Evolutionary conservation across 64 coral and sea anemone genomes (phyloP).

Genomic region (Dendrophyllia cribrosa): DNA sequence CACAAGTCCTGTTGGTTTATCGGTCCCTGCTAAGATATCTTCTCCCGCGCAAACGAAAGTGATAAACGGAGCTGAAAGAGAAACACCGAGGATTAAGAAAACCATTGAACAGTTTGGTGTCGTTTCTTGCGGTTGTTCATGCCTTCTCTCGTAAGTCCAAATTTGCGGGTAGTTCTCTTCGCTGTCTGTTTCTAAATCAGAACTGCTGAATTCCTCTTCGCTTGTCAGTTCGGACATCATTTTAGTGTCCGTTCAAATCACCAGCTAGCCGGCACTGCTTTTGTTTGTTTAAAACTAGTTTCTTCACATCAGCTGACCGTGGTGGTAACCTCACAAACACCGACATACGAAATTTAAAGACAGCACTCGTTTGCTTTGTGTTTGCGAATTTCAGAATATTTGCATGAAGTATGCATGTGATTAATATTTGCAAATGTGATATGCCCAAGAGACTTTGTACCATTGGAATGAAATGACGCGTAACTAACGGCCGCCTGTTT

Average conservation of each 20-base stretch:
- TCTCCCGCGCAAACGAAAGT: slow-evolving; percentile 69
- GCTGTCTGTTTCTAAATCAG: slow-evolving; percentile 13
- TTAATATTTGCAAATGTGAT: background rate
- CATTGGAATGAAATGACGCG: background rate
- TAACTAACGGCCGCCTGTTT: background rate
- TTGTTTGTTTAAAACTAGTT: background rate
- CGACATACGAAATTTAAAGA: background rate
- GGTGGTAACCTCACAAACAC: background rate
- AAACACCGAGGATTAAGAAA: slow-evolving; percentile 68
- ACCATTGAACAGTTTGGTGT: slow-evolving; percentile 11
- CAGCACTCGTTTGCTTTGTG: background rate
- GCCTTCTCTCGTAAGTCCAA: background rate
- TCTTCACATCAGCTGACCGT: background rate
- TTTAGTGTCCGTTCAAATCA: background rate
- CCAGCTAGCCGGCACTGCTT: background rate
- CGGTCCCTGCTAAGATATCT: slow-evolving; percentile 72
- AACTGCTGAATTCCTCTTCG: slow-evolving; percentile 30
- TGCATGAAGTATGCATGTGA: background rate
- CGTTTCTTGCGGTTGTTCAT: background rate
- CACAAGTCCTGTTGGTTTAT: slow-evolving; percentile 54
- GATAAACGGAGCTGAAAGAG: slow-evolving; percentile 51
- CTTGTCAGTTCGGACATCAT: slow-evolving; percentile 17
- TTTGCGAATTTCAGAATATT: background rate
- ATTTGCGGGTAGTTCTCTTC: background rate
- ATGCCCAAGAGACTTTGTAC: slow-evolving; percentile 3